Evolutionary conservation across 2,113 vertebrate species (phyloP), one percentile per base, ranked within the genome.

Genomic region (Aramus guarauna): DNA sequence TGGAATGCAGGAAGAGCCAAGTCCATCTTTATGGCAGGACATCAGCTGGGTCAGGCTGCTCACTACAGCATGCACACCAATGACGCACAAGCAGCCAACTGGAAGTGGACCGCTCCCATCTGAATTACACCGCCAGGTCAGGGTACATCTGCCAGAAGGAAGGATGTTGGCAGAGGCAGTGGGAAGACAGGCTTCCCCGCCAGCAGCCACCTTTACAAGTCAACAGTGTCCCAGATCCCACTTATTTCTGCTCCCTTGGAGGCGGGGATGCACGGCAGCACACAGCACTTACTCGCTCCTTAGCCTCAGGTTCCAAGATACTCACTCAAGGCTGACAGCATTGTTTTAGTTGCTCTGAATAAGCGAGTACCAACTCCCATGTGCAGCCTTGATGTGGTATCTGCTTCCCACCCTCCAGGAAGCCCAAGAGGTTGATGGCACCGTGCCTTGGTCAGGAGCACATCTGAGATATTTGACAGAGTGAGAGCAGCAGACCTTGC

Each of bases 401-500:
- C 64, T 7, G 9, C 41, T 79, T 67, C n/a, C 53, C 37, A 27
- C 6, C 81, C 52, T 43, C 75, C 39, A 10, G 34, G 73, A 59
- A 91, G 47, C 74, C 66, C 73, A 27, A 18, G 29, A 68, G 56
- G 52, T 26, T 6, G 47, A 34, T 52, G 30, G 66, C 56, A 68
- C 13, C 1, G 0, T 50, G 53, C 39, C 39, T 43, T 6, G 4
- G n/a, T 21, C 63, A 43, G 62, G 45, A 91, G 36, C 34, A 13
- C 1, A 0, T 22, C 55, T 1, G 8, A 83, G 6, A 5, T 3
- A 14, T 21, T 2, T 18, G 36, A 39, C 8, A 2, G 21, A 68
- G 13, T 1, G 16, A 23, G 0, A 43, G 43, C 53, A 64, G 48
- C 45, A 53, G 29, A 27, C n/a, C 29, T 63, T 26, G 36, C 96